Evolutionary conservation across 2,888 invertebrate genomes (phyloP).

Genomic region (Drosophila falleni): DNA sequence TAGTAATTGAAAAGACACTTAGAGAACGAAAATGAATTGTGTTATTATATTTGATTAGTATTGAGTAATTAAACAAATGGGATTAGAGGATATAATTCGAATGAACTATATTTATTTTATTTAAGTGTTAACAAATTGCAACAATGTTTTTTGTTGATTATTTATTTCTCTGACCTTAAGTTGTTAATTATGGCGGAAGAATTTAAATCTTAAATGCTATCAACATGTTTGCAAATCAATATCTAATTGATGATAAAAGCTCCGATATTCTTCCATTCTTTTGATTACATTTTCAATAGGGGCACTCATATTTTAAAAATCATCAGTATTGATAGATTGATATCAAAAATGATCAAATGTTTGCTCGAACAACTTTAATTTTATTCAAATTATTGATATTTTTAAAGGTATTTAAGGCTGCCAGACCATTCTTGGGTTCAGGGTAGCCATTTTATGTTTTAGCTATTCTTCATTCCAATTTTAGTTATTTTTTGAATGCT

Average conservation of each 20-base stretch:
- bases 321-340: too few relatives aligned
- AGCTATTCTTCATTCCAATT: too few relatives aligned
- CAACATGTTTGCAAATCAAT: constrained; percentile 1
- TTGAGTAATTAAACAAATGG: constrained; percentile 35
- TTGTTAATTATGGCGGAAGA: not conserved
- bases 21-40: constrained; percentile 55
- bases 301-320: too few relatives aligned
- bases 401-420: too few relatives aligned
- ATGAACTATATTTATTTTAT: constrained; percentile 1
- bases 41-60: constrained; percentile 36
- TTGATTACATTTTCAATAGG: too few relatives aligned
- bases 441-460: too few relatives aligned
- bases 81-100: constrained; percentile 29
- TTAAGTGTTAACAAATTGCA: not conserved
- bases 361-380: too few relatives aligned
- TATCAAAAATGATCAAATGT: too few relatives aligned
- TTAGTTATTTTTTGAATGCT: too few relatives aligned
- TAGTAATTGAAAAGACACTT: constrained; percentile 49
- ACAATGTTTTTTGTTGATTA: not conserved
- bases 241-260: not conserved
- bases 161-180: not conserved
- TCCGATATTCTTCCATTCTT: not conserved
- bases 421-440: too few relatives aligned
- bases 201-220: not conserved
- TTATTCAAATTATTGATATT: too few relatives aligned